Base-by-base conservation (phyloP, 2,113 vertebrate species). In the Mobula birostris region DNA sequence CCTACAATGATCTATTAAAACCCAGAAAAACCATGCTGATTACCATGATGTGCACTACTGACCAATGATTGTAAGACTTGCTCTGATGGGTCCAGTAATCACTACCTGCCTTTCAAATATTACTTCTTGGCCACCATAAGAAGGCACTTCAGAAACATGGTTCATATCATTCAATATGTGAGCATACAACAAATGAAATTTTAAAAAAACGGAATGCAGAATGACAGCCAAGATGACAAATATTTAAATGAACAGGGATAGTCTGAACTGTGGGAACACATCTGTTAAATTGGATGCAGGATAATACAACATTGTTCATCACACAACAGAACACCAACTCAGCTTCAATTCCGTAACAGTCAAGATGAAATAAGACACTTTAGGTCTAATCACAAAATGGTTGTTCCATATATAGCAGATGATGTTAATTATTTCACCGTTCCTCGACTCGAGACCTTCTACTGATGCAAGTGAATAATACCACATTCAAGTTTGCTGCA, bases 101-200 rank as follows among this genome's bases (percentile, higher is more conserved):
- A 74, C 70, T 72, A 24, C n/a, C 91, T 48, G 40, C 72, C 27
- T 58, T 88, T 32, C 68, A 36, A 72, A 92, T 92, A 72, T 92
- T 92, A 92, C 7, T 56, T 93, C 91, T 74, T 72, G 70, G 72
- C 91, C 91, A 93, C 91, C 40, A 97, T 96, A 96, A 96, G 97
- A 98, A 98, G 98, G 98, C 98, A 98, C 98, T 98, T 98, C 95
- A 96, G 97, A 97, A 97, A 97, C 96, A 97, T 96, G 97, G 97
- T 97, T 97, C 96, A 96, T 96, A 96, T 97, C 95, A 94, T 96
- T 95, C 97, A 97, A 96, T 97, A 97, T 96, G 96, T 97, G 72
- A 97, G 24, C 21, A 97, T 97, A 97, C 97, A 97, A 97, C 97
- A 96, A 96, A 96, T 97, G 95, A 96, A 96, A 97, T 95, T 48